These are phyloP conservation scores for Glaucomys volans DNA, from an alignment of 2,113 vertebrate species.

Conservation along the genomic window DNA sequence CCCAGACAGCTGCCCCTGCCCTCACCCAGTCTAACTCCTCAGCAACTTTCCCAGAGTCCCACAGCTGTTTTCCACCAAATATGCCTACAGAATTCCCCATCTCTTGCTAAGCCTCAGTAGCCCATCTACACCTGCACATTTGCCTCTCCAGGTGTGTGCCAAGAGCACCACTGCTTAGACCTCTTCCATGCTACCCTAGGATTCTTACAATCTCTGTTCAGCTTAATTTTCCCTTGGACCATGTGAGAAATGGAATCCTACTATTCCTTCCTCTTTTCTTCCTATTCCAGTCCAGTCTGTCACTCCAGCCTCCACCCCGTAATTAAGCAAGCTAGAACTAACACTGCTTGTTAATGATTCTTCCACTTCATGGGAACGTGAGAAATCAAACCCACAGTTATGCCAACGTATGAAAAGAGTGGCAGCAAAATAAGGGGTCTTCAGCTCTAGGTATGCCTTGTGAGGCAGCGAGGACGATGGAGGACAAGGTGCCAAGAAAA, in stretches of 20 bases:
- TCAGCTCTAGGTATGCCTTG: not conserved
- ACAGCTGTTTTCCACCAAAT: not conserved
- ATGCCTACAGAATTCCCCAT: not conserved
- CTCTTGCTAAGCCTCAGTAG: not conserved
- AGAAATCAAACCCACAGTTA: not conserved
- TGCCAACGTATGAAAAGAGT: fast-evolving
- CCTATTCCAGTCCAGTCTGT: not conserved
- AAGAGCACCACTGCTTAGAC: not conserved
- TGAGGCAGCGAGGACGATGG: not conserved
- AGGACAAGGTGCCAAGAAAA: not conserved
- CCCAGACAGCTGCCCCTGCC: not conserved
- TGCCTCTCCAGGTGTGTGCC: not conserved
- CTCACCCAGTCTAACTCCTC: not conserved
- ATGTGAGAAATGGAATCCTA: not conserved
- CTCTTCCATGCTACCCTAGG: not conserved
- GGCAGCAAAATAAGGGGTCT: not conserved
- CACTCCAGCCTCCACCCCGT: not conserved
- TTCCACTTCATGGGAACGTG: not conserved
- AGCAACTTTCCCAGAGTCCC: not conserved
- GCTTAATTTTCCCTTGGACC: not conserved
- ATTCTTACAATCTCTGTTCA: not conserved
- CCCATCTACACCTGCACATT: not conserved
- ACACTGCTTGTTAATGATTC: not conserved
- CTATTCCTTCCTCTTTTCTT: not conserved
- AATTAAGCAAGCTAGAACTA: not conserved